These are phyloP conservation scores for Astropecten irregularis DNA, from an alignment of 53 echinoderm and acorn worm species.

Conservation along the genomic window DNA sequence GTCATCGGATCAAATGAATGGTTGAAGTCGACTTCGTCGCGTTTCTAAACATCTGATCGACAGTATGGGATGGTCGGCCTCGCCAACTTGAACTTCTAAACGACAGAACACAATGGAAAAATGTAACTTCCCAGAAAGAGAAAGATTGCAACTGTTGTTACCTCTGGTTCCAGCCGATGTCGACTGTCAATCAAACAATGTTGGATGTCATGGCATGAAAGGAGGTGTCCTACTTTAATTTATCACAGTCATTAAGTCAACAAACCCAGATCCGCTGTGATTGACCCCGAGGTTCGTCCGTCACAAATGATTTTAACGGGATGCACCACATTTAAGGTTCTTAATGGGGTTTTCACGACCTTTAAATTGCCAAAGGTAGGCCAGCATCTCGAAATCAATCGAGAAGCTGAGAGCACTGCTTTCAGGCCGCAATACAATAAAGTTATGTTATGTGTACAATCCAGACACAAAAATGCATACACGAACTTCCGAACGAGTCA, in stretches of 20 bases:
- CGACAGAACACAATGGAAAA: too few species aligned
- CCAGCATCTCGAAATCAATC: background rate
- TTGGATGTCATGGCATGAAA: background rate
- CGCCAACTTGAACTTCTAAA: too few species aligned
- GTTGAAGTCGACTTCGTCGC: too few species aligned
- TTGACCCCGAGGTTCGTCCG: background rate
- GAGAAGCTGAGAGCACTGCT: background rate
- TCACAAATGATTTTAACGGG: background rate
- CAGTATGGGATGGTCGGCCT: too few species aligned
- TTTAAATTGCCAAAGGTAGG: background rate
- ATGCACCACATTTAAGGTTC: background rate
- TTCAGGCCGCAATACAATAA: background rate
- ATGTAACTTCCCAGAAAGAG: too few species aligned
- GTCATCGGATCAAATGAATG: too few species aligned
- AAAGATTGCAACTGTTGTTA: background rate
- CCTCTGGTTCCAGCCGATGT: background rate
- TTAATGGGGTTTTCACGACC: background rate
- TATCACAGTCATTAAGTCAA: background rate
- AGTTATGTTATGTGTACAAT: too few species aligned
- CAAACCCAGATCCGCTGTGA: background rate
- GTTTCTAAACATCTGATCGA: too few species aligned
- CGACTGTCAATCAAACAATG: background rate
- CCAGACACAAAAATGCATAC: too few species aligned
- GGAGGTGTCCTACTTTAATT: background rate
- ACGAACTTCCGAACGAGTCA: too few species aligned